Evolutionary conservation across 2,797 vertebrate species (phyloP), one percentile per base, ranked within the genome.

Genomic region (Macroramphosus scolopax): DNA sequence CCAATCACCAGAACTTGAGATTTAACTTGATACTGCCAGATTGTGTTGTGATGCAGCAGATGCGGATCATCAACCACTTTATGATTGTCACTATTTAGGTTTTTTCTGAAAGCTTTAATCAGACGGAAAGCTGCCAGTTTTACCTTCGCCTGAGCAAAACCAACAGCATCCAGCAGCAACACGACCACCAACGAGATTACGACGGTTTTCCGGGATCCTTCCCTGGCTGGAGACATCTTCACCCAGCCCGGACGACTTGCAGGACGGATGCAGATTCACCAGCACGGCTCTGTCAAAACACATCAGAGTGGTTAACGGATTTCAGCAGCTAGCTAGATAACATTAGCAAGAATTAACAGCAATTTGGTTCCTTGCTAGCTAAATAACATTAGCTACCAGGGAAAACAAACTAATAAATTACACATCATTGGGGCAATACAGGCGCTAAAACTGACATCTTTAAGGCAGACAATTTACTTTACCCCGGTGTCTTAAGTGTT

Each of bases 141-240:
- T 79, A 89, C 88, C 86, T 89, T 89, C 4, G 84, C 84, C 12
- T 83, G 55, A 1, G 52, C 65, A 33, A 61, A 29, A 50, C 18
- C 44, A 10, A 28, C 61, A 16, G 53, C 33, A 35, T 86, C 76
- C 67, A 81, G 50, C 13, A 88, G 36, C 31, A 80, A 17, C 7
- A 83, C 5, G 8, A 31, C 42, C 44, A 72, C 17, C 3, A 57
- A 24, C 12, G 75, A 30, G 6, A 51, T 43, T 1, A 28, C 11
- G 2, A 46, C 13, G 5, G 26, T 56, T 0, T 5, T 20, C 50
- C 72, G 42, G 11, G 41, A 50, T 31, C 48, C 22, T 0, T 10
- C n/a, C 14, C 26, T 39, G 25, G 5, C 17, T 11, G 35, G 41
- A 35, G 30, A 60, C 87, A 89, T 88, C 13, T 62, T 61, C 13